Base-by-base conservation (phyloP, 2,797 vertebrate species). In the Microchirus variegatus region DNA sequence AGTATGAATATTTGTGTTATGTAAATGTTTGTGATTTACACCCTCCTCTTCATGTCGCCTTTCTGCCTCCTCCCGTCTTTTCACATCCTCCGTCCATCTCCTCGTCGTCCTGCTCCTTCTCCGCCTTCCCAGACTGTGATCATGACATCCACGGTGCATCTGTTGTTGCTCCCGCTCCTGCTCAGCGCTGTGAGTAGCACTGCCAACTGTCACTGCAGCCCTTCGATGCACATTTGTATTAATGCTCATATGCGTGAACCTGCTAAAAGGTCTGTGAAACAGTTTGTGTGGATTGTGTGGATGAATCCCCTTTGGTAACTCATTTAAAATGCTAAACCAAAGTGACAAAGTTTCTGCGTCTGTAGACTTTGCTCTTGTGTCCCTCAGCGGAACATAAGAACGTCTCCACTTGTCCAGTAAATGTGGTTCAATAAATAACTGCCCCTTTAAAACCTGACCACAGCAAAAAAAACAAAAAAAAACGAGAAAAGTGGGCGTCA, bases 371-470 rank as follows among this genome's bases (percentile, higher is more conserved):
- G 89, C 58, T 77, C 87, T 50, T 31, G 16, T 18, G 4, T 56
- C 36, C 55, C 51, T 14, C n/a, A 42, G 16, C 38, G 45, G 52
- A 68, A 56, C 37, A 47, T 51, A 44, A 22, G 54, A 76, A 44
- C 60, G 37, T 16, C 18, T 18, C 19, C 9, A 40, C 66, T 59
- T 38, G 50, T 54, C 44, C 4, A 54, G 55, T 68, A 10, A 42
- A 70, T 75, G 72, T 63, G 60, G 82, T 66, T 91, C 83, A 90
- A 91, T 90, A 80, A 88, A 87, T 91, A 91, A 90, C 89, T 53
- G 59, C n/a, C 49, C 53, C 42, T 67, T 42, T 41, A 41, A 41
- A 59, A 50, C 66, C 59, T 38, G 43, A 0, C 18, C 16, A 4
- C 48, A 45, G 49, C 0, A 16, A 60, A 64, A 64, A 67, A 62